Conservation (phyloP, 2,797 vertebrate genomes). For the Gallinago nigripennis region DNA sequence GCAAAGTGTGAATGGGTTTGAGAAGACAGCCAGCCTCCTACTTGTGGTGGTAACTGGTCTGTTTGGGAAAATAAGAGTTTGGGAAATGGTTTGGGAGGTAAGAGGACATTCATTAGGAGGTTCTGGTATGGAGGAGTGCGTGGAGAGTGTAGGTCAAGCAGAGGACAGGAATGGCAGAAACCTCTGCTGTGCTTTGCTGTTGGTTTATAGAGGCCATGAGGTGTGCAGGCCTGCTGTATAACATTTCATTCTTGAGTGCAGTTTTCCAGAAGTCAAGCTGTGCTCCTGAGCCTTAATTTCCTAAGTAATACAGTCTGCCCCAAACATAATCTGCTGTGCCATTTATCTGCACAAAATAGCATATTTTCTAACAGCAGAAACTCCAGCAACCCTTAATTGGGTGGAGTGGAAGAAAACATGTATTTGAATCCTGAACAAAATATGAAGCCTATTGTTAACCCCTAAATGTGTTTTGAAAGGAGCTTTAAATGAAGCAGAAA, state of each 20-base stretch:
- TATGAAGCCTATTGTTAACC: constrained; percentile 28
- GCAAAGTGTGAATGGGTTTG: neutral
- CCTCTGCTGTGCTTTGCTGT: neutral
- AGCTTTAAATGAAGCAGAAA: constrained; percentile 15
- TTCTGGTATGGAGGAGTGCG: neutral
- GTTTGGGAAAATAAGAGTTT: too few species aligned
- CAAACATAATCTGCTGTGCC: neutral
- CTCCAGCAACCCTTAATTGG: neutral
- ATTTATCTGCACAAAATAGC: constrained; percentile 37
- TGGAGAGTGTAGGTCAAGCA: neutral
- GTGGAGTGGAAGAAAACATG: neutral
- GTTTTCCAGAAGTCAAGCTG: constrained; percentile 3
- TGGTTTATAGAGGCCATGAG: neutral
- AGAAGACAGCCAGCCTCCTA: neutral
- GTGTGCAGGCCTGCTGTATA: neutral
- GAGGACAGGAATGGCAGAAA: neutral
- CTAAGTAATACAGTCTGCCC: neutral
- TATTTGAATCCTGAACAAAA: constrained; percentile 37
- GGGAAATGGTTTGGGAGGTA: neutral
- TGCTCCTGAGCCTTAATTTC: neutral
- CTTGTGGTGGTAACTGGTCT: neutral
- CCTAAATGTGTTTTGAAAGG: neutral
- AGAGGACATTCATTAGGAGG: neutral
- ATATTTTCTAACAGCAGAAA: neutral
- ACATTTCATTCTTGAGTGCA: neutral